These are phyloP conservation scores for Sisor rabdophorus DNA, from an alignment of 2,113 vertebrate genomes.

Conservation along the genomic window DNA sequence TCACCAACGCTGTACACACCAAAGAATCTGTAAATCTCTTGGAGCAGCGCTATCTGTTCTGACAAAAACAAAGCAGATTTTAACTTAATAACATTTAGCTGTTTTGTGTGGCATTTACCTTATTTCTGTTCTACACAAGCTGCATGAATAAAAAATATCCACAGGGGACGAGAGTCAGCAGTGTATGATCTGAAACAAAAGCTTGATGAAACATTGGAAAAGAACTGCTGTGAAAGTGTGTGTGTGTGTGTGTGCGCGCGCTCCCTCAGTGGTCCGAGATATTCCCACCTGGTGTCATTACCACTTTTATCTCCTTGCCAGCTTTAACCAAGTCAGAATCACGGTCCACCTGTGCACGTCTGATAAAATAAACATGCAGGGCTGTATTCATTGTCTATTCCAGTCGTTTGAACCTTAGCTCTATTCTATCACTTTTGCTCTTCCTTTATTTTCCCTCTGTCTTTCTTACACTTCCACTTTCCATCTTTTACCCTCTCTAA, in stretches of 20 bases:
- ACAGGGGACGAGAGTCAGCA: constrained; percentile 34
- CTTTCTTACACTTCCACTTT: constrained; percentile 4
- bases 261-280: constrained; percentile 40
- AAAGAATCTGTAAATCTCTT: constrained; percentile 25
- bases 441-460: neutral
- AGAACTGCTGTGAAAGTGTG: constrained; percentile 1
- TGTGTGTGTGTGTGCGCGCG: neutral
- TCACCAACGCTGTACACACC: constrained; percentile 7
- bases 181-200: constrained; percentile 42
- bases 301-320: constrained; percentile 60
- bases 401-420: constrained; percentile 14
- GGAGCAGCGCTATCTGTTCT: constrained; percentile 20
- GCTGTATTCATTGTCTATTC: constrained; percentile 45
- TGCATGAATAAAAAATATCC: constrained; percentile 41
- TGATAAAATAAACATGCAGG: constrained; percentile 67
- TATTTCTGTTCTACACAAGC: constrained; percentile 31
- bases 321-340: constrained; percentile 54
- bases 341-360: constrained; percentile 62
- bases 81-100: constrained; percentile 32
- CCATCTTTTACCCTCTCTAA: constrained; percentile 34
- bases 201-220: constrained; percentile 20
- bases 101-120: constrained; percentile 40
- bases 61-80: constrained; percentile 36
- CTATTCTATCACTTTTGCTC: neutral
- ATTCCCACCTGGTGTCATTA: constrained; percentile 67